phyloP scores from a whole-genome alignment of 2,113 vertebrate genomes.

The Turdus rufiventris region DNA sequence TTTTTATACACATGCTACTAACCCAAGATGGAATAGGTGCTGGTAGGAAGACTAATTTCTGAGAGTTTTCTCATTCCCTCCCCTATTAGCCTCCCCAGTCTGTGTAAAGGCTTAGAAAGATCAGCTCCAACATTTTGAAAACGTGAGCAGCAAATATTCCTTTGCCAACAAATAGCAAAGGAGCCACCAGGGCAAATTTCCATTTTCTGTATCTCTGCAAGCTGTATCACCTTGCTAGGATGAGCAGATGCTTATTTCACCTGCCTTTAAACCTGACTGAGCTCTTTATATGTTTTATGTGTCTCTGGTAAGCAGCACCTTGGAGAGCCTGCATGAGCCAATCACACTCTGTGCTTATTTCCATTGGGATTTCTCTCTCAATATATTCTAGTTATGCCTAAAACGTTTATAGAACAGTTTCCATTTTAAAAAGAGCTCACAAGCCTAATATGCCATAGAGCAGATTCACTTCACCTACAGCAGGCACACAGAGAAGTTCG shows the following conservation, averaged over 20 bases:
- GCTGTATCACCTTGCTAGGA: not conserved
- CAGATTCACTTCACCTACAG: not conserved
- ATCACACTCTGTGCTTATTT: not conserved
- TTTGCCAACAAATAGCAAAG: not conserved
- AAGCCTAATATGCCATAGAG: not conserved
- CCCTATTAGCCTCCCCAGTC: not conserved
- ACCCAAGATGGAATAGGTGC: not conserved
- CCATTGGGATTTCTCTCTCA: not conserved
- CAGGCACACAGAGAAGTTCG: not conserved
- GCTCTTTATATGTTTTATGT: not conserved
- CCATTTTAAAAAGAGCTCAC: constrained; percentile 1
- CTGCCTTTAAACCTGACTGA: not conserved
- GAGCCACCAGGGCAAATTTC: not conserved
- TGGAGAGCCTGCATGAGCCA: not conserved
- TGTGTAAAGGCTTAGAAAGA: not conserved
- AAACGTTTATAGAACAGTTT: constrained; percentile 4
- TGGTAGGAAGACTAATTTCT: not conserved
- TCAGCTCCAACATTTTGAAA: not conserved
- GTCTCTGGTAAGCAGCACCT: not conserved
- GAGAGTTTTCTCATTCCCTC: not conserved
- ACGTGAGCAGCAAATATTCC: not conserved
- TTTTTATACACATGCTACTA: not conserved
- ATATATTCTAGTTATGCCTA: not conserved
- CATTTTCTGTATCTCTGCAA: not conserved
- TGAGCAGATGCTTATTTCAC: not conserved